These are phyloP conservation scores for Spermophilus dauricus DNA, from an alignment of 2,113 vertebrate genomes.

Conservation along the genomic window DNA sequence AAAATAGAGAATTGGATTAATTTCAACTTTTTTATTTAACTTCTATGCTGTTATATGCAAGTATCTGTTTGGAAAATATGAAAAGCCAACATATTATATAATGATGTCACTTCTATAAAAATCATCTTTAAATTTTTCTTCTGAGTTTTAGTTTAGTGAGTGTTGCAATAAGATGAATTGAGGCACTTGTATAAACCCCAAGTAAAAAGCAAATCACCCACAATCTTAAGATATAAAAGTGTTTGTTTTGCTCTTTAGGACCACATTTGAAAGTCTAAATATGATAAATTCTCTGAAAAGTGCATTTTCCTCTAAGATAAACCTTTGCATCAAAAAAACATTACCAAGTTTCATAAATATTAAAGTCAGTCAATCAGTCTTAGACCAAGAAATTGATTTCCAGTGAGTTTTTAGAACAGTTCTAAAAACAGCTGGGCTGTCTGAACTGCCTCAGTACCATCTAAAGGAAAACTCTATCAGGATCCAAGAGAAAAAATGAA, in stretches of 20 bases:
- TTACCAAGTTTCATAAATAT: constrained; percentile 34
- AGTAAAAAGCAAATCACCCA: constrained; percentile 68
- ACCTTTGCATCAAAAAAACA: constrained; percentile 56
- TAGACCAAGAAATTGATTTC: background rate
- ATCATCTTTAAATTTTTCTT: constrained; percentile 72
- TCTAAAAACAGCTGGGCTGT: background rate
- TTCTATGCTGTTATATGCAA: constrained; percentile 81
- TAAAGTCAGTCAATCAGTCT: constrained; percentile 9
- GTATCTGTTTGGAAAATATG: constrained; percentile 84
- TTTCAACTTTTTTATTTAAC: constrained; percentile 79
- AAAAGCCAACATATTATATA: constrained; percentile 82
- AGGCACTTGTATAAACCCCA: constrained; percentile 69
- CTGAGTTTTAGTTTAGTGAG: constrained; percentile 79
- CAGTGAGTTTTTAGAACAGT: background rate
- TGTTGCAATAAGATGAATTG: constrained; percentile 52
- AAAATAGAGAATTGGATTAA: constrained; percentile 75
- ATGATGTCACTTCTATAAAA: constrained; percentile 84
- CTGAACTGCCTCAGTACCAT: background rate
- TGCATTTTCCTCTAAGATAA: background rate
- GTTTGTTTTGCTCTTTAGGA: constrained; percentile 18
- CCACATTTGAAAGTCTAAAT: constrained; percentile 55
- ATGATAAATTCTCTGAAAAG: background rate
- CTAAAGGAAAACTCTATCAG: background rate
- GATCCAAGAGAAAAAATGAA: background rate
- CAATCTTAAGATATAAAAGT: constrained; percentile 34